These are phyloP conservation scores for Siniperca knerii DNA, from an alignment of 2,113 vertebrate genomes.

Conservation along the genomic window DNA sequence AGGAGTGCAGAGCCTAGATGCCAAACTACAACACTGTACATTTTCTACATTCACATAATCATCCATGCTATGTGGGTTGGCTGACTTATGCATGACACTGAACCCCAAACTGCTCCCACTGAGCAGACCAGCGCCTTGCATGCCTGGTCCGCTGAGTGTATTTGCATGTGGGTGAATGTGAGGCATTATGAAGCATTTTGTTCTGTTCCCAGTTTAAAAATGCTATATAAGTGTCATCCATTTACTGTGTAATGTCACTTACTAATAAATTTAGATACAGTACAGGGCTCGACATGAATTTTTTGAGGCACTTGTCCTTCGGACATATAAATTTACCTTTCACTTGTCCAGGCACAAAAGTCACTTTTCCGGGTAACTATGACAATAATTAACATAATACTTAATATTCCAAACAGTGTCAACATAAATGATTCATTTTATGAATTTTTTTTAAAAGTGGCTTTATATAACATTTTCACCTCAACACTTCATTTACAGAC, in stretches of 20 bases:
- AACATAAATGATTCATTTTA: too few species aligned
- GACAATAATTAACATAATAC: too few species aligned
- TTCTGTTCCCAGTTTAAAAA: background rate
- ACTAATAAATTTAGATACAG: background rate
- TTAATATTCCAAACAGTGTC: too few species aligned
- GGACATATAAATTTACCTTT: too few species aligned
- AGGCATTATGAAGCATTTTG: background rate
- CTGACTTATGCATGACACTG: background rate
- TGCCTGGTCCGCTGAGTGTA: background rate
- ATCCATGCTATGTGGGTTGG: background rate
- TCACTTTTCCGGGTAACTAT: too few species aligned
- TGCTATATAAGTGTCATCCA: background rate
- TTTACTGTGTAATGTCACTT: background rate
- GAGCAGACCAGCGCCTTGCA: background rate
- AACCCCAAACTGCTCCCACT: background rate
- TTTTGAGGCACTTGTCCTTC: too few species aligned
- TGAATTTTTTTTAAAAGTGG: too few species aligned
- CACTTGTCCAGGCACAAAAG: too few species aligned
- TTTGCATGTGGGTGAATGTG: background rate
- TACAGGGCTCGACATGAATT: too few species aligned
- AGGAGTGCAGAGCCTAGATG: background rate
- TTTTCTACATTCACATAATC: slow-evolving; percentile 11
- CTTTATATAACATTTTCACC: too few species aligned
- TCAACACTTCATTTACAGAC: too few species aligned
- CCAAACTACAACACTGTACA: background rate